These are phyloP conservation scores for Planiliza haematocheilus DNA, from an alignment of 2,113 vertebrate genomes.

Conservation along the genomic window DNA sequence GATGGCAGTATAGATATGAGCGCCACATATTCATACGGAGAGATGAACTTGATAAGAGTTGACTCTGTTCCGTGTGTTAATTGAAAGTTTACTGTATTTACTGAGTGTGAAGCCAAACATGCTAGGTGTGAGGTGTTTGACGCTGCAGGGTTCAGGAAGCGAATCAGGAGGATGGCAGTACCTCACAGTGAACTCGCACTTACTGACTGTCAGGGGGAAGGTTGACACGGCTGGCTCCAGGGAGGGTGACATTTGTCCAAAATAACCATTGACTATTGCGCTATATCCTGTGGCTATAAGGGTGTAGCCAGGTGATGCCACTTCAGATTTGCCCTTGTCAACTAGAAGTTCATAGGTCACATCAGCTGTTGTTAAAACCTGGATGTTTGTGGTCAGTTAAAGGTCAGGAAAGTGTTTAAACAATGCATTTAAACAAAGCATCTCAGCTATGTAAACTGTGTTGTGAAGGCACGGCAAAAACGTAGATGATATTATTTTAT, in stretches of 20 bases:
- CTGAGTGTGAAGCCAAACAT: conserved; percentile 22
- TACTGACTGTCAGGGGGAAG: conserved; percentile 22
- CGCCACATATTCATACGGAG: background rate
- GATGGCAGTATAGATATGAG: conserved; percentile 9
- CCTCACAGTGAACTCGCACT: conserved; percentile 27
- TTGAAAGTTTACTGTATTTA: conserved; percentile 39
- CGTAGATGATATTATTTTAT: conserved; percentile 13
- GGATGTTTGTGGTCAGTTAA: conserved; percentile 37
- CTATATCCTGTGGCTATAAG: conserved; percentile 23
- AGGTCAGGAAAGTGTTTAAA: conserved; percentile 42
- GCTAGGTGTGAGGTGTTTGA: conserved; percentile 36
- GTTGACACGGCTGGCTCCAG: conserved; percentile 21
- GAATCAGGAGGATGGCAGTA: conserved; percentile 11
- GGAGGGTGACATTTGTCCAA: conserved; percentile 54
- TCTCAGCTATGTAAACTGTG: conserved; percentile 30
- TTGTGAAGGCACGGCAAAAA: conserved; percentile 9
- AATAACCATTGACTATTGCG: conserved; percentile 48
- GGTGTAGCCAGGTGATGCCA: conserved; percentile 52
- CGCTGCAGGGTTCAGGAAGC: conserved; percentile 21
- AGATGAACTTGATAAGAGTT: background rate
- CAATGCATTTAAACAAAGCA: conserved; percentile 25
- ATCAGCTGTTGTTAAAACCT: conserved; percentile 48
- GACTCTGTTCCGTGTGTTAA: conserved; percentile 13
- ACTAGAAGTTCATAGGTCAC: conserved; percentile 56
- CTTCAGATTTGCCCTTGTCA: conserved; percentile 44